These are phyloP conservation scores for Phyllotreta striolata DNA, from an alignment of 2,888 invertebrate genomes.

Conservation along the genomic window DNA sequence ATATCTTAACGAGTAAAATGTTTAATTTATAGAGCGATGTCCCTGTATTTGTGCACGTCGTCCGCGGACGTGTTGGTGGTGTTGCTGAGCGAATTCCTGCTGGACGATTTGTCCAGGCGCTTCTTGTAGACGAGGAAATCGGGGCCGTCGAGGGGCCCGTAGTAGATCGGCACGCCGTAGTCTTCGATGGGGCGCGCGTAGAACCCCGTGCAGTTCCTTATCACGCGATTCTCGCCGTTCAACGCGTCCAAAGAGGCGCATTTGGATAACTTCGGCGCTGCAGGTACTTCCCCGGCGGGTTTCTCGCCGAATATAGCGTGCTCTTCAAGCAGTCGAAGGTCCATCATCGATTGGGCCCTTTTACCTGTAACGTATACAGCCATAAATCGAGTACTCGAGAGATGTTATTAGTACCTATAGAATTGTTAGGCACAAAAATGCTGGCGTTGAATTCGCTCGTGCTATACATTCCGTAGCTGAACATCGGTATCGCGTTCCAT, in stretches of 20 bases:
- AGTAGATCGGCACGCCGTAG: conserved; percentile 61
- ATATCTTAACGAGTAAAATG: too few relatives aligned
- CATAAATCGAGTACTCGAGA: conserved; percentile 18
- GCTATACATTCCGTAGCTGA: conserved; percentile 56
- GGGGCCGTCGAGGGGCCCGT: conserved; percentile 60
- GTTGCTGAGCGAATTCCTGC: conserved; percentile 59
- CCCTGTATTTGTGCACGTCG: conserved; percentile 61
- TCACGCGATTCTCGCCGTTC: conserved; percentile 55
- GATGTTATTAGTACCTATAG: conserved; percentile 26
- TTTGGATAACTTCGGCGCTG: conserved; percentile 48
- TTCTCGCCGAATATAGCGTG: conserved; percentile 44
- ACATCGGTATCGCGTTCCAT: conserved; percentile 48
- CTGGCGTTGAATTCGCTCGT: conserved; percentile 62
- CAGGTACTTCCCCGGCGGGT: conserved; percentile 2
- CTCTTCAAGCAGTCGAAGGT: conserved; percentile 55
- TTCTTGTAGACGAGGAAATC: conserved; percentile 61
- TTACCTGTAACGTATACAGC: conserved; percentile 48
- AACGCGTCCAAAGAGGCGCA: conserved; percentile 58
- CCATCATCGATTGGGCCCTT: conserved; percentile 60
- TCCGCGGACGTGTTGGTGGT: conserved; percentile 57
- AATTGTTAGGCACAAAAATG: conserved; percentile 54
- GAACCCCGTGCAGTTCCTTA: conserved; percentile 58
- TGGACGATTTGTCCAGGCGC: conserved; percentile 55
- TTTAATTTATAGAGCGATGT: conserved; percentile 56
- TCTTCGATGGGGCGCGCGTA: conserved; percentile 59